Evolutionary conservation across 2,888 invertebrate species (phyloP), one percentile per base, ranked within the genome.

Genomic region (Acrobeloides nanus): DNA sequence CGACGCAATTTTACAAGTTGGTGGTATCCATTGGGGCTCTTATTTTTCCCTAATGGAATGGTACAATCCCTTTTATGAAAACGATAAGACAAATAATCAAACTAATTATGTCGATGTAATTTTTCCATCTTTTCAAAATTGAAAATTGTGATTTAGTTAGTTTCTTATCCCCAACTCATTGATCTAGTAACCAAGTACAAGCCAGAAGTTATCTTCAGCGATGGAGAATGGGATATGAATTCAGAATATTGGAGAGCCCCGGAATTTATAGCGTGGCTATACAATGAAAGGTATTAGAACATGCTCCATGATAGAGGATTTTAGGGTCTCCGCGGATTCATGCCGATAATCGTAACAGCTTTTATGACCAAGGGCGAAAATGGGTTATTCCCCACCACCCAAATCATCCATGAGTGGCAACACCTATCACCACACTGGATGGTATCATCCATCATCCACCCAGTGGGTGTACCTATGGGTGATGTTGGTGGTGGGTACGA

Each of bases 251-350:
- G 88, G 87, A 82, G 82, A 57, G 82, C 88, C 0, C 83, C 82
- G 33, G 83, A 86, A 46, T 85, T 90, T 66, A 77, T 90, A 1
- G 83, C 88, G 1, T 90, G 89, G 89, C 76, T 90, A n/a, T 90
- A 88, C 68, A 90, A 88, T 68, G 84, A 87, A 0, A 77, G 35
- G 35, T 35, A n/a, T n/a, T n/a, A n/a, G n/a, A n/a, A n/a, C n/a
- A n/a, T n/a, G n/a, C n/a, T n/a, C n/a, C n/a, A n/a, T n/a, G n/a
- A n/a, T n/a, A n/a, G n/a, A n/a, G n/a, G n/a, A n/a, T n/a, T n/a
- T n/a, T n/a, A n/a, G n/a, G n/a, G n/a, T n/a, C n/a, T n/a, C n/a
- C n/a, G n/a, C n/a, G n/a, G n/a, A n/a, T n/a, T n/a, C n/a, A n/a
- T n/a, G n/a, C n/a, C n/a, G n/a, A n/a, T n/a, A n/a, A n/a, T n/a